Evolutionary conservation across 2,113 vertebrate genomes (phyloP).

Genomic region (Pipa parva): DNA sequence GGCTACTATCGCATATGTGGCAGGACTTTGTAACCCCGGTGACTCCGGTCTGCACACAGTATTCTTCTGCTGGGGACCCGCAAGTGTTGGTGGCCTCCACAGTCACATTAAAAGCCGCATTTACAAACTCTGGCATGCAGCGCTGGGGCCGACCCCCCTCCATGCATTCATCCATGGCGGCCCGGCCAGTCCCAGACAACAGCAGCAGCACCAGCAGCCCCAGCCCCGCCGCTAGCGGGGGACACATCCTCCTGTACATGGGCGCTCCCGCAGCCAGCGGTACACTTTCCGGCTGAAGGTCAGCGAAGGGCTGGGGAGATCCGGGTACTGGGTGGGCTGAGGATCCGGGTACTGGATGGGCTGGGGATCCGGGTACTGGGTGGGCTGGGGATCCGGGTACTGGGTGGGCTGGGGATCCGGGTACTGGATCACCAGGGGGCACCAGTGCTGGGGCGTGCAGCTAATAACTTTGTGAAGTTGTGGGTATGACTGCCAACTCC

Average conservation of each 20-base stretch:
- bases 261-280: background rate
- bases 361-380: background rate
- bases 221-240: conserved; percentile 41
- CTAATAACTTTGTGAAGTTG: too few species aligned
- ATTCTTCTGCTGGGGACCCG: conserved; percentile 90
- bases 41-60: conserved; percentile 96
- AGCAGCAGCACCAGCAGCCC: conserved; percentile 44
- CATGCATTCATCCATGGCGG: conserved; percentile 87
- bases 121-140: conserved; percentile 97
- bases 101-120: conserved; percentile 92
- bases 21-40: conserved; percentile 97
- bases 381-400: too few species aligned
- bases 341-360: background rate
- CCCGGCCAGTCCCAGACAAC: conserved; percentile 50
- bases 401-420: background rate
- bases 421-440: too few species aligned
- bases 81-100: conserved; percentile 94
- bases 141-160: conserved; percentile 77
- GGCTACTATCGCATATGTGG: conserved; percentile 88
- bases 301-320: background rate
- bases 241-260: conserved; percentile 33
- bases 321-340: background rate
- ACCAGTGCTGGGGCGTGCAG: background rate
- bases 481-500: too few species aligned
- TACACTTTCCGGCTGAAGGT: background rate